Base-by-base conservation (phyloP, 2,113 vertebrate genomes). In the Phasianus colchicus region DNA sequence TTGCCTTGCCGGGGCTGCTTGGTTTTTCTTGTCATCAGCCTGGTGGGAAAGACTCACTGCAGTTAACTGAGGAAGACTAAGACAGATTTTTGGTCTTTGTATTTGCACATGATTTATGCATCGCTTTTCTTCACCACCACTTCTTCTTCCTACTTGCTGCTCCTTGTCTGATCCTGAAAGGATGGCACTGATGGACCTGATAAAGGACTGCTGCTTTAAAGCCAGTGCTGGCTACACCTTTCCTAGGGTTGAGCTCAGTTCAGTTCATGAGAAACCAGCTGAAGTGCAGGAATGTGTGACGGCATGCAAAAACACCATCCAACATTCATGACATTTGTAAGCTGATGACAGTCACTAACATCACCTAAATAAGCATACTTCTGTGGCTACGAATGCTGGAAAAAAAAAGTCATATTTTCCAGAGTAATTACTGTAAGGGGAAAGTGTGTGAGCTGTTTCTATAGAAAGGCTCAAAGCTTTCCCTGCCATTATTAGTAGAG, bases 201-300 rank as follows among this genome's bases (percentile, higher is more conserved):
- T 18, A 38, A 87, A 36, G 57, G n/a, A 10, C 32, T 58, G 24
- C 13, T 58, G 10, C 34, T 22, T 52, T 76, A 76, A 67, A 73
- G 58, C n/a, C 63, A 58, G 54, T 22, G 25, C 63, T 72, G 0
- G 1, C 57, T 90, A 29, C 38, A 8, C 25, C 78, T 66, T 79
- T 73, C 13, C 27, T 76, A 32, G 25, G 30, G 3, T 4, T 74
- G 52, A 21, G 10, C 65, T 88, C 11, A 6, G 38, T 47, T 95
- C 47, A 52, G 40, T 72, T 83, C 21, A 12, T 36, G 50, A 89
- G 63, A 78, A 92, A 87, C 70, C 40, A 76, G 36, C 27, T 85
- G 63, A 91, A 87, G 30, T 67, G 30, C 47, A 14, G 38, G 16
- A 18, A 57, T 67, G 29, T 61, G 40, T 77, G 80, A 83, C 52